Conservation (phyloP, 2,113 vertebrate genomes). For the Ahaetulla prasina region DNA sequence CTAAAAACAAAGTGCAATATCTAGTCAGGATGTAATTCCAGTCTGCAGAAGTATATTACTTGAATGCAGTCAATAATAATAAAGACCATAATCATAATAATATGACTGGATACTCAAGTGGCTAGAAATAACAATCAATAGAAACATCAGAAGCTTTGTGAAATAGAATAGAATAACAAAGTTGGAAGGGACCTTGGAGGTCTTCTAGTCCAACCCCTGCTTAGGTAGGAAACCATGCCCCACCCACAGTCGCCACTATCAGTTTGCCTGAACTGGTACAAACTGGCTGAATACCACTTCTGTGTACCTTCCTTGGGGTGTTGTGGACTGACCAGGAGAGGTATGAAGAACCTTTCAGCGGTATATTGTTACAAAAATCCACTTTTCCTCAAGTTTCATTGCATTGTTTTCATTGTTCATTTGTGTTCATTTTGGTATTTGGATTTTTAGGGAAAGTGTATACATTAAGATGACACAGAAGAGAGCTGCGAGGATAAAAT, state of each 20-base stretch:
- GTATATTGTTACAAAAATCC: not conserved
- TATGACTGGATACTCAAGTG: not conserved
- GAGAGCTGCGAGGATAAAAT: not conserved
- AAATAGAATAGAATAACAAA: no score
- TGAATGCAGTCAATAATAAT: not conserved
- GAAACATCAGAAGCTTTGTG: not conserved
- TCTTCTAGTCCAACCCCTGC: no score
- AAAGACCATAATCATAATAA: not conserved
- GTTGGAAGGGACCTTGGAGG: no score
- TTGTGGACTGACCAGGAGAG: not conserved
- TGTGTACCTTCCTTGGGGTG: not conserved
- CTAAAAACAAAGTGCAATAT: not conserved
- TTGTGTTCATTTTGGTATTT: not conserved
- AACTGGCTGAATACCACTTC: no score
- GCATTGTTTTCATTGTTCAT: not conserved
- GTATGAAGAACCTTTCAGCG: not conserved
- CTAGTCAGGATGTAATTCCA: not conserved
- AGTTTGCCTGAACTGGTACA: no score
- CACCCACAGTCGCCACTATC: no score
- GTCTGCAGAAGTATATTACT: not conserved
- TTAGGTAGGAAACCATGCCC: no score
- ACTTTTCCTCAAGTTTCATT: not conserved
- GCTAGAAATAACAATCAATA: not conserved
- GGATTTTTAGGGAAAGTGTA: not conserved
- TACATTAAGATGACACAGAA: not conserved